phyloP scores from a whole-genome alignment of 2,797 vertebrate genomes.

The Gallinago stenura region DNA sequence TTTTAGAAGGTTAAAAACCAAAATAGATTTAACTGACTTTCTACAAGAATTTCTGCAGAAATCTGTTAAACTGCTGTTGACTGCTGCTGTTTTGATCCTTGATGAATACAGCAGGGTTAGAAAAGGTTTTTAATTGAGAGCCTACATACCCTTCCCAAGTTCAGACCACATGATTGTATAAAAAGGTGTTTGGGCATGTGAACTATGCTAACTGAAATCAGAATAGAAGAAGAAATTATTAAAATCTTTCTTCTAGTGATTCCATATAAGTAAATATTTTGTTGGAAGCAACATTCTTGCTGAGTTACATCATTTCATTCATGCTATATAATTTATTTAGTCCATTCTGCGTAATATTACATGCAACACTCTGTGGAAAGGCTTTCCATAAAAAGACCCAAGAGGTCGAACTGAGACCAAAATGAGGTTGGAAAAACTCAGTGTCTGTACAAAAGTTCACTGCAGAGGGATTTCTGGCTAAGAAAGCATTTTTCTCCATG shows the following conservation, averaged over 20 bases:
- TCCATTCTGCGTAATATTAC: neutral
- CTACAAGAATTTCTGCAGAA: conserved; percentile 4
- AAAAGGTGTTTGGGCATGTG: neutral
- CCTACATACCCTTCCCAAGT: neutral
- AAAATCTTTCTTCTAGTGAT: conserved; percentile 15
- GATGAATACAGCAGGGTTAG: neutral
- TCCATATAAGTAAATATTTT: conserved; percentile 65
- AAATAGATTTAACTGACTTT: neutral
- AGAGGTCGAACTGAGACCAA: neutral
- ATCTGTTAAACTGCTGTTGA: neutral
- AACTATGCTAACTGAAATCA: conserved; percentile 35
- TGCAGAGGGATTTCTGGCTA: conserved; percentile 11
- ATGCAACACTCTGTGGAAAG: neutral
- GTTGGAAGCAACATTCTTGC: conserved; percentile 25
- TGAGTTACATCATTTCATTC: conserved; percentile 27
- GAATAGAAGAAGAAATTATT: conserved; percentile 51
- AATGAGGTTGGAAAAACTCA: conserved; percentile 21
- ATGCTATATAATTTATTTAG: conserved; percentile 42
- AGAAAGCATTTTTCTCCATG: conserved; percentile 54
- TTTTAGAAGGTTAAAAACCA: neutral
- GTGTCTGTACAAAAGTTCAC: neutral
- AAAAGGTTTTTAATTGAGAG: conserved; percentile 9
- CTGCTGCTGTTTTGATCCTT: neutral
- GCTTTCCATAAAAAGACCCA: conserved; percentile 1
- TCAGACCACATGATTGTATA: neutral